Evolutionary conservation across 2,888 invertebrate species (phyloP).

Genomic region (Eupithecia tripunctaria): DNA sequence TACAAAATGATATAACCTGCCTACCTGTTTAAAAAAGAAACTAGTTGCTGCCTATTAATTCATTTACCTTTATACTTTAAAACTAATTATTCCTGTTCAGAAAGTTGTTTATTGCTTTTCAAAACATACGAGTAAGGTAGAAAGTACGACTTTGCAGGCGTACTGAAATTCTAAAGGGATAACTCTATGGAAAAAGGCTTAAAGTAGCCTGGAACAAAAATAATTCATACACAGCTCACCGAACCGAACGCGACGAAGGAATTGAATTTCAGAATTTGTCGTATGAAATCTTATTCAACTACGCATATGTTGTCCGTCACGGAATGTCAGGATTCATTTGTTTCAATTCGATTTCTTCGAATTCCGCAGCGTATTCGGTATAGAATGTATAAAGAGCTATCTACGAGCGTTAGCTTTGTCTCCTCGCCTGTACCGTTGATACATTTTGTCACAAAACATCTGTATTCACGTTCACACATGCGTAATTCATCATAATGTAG

Average conservation of each 20-base stretch:
- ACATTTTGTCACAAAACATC: constrained; percentile 13
- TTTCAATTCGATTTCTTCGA: neutral
- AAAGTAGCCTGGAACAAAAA: neutral
- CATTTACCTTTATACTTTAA: too few species aligned
- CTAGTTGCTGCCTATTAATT: too few species aligned
- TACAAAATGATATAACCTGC: too few species aligned
- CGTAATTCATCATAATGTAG: constrained; percentile 32
- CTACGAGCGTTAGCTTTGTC: neutral
- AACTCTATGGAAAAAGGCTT: too few species aligned
- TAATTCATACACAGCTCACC: neutral
- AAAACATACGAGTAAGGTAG: too few species aligned
- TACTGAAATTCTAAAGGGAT: too few species aligned
- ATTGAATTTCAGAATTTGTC: neutral
- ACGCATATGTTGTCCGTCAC: neutral
- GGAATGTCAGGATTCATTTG: neutral
- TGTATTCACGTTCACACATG: constrained; percentile 15
- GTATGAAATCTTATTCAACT: neutral
- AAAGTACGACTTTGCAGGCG: too few species aligned
- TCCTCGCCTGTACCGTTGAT: neutral
- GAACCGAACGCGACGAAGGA: neutral
- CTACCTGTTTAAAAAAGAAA: too few species aligned
- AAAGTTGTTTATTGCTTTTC: too few species aligned
- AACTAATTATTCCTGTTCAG: too few species aligned
- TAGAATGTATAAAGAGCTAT: neutral
- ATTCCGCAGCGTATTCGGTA: neutral